Base-by-base conservation (phyloP, 1,140 invertebrate genomes). In the Manduca sexta region DNA sequence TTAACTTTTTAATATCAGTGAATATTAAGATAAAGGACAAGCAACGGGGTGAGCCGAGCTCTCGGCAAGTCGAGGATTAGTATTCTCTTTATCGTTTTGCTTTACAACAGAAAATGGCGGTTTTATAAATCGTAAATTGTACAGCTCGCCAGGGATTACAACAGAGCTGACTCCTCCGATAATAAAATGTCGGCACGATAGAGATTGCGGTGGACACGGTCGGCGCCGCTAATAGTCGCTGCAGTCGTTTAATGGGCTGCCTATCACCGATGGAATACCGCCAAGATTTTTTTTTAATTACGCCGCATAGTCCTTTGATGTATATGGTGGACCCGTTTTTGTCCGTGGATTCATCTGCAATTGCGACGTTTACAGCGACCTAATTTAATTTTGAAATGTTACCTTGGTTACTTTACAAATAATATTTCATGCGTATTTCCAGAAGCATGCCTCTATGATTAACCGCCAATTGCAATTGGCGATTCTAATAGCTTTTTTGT, bases 171-270 rank as follows among this genome's bases (percentile, higher is more conserved):
- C 56, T 74, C 54, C 48, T 53, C 60, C 61, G 66, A 70, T 70
- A 74, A 72, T 74, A 73, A 75, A 75, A 73, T 67, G 63, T 67
- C 68, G 68, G 64, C 63, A 60, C 60, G 52, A 60, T 64, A 66
- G 67, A 69, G 60, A 66, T 68, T 70, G 67, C 49, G 59, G 60
- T 38, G 43, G 49, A 50, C 49, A 46, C 48, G 57, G 59, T 50
- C 52, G 46, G 37, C 49, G 52, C 50, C 45, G 56, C 64, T 73
- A 68, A 73, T 70, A 65, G 56, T 58, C 50, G 45, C 64, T 63
- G 53, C 55, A 58, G 44, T 48, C 49, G 40, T 58, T 63, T 69
- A 74, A 70, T 70, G 56, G 66, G 53, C 60, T 64, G 64, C 62
- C 60, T 69, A 65, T 72, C 55, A 38, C 44, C 44, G 40, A 66